phyloP scores from a whole-genome alignment of 1,140 invertebrate species.

The Drosophila leontia region DNA sequence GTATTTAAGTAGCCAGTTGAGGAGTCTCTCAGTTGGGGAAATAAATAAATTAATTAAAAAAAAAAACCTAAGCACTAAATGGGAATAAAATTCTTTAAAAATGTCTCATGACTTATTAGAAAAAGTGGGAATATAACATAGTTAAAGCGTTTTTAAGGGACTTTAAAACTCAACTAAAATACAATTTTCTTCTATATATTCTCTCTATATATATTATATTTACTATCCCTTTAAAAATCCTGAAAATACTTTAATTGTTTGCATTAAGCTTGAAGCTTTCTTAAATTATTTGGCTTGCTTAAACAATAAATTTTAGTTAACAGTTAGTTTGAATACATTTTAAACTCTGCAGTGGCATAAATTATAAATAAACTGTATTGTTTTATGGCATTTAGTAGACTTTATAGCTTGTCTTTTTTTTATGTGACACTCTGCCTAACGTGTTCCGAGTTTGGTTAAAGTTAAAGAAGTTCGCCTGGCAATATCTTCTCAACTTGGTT shows the following conservation, averaged over 20 bases:
- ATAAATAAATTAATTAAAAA: too few species aligned
- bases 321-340: not conserved
- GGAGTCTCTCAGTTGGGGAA: too few species aligned
- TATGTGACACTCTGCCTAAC: conserved; percentile 1
- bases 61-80: too few species aligned
- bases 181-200: not conserved
- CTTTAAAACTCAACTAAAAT: not conserved
- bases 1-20: too few species aligned
- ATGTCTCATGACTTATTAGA: not conserved
- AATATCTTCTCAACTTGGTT: conserved; percentile 1
- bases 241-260: not conserved
- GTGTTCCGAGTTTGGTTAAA: not conserved
- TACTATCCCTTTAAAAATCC: not conserved
- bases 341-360: not conserved
- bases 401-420: not conserved
- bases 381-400: not conserved
- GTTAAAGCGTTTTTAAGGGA: not conserved
- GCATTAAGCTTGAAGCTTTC: not conserved
- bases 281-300: not conserved
- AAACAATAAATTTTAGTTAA: not conserved
- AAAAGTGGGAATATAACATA: not conserved
- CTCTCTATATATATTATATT: not conserved
- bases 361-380: not conserved
- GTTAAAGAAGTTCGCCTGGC: not conserved
- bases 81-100: not conserved